Evolutionary conservation across 2,797 vertebrate genomes (phyloP).

Genomic region (Sebastes iracundus): DNA sequence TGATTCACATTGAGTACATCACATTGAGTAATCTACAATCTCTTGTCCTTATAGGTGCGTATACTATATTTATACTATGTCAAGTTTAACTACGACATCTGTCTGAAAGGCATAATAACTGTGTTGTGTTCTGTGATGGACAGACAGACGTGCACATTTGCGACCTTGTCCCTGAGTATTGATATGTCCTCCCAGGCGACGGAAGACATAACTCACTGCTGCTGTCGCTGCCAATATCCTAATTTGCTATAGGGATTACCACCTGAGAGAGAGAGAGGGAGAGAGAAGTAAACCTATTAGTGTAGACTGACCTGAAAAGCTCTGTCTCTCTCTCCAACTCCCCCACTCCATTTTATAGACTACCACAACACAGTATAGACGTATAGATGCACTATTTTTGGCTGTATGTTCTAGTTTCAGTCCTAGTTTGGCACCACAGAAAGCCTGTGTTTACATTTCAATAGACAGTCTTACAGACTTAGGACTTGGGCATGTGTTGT

Average conservation of each 20-base stretch:
- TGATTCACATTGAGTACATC: neutral
- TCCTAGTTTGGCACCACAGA: neutral
- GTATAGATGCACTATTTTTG: neutral
- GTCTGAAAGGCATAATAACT: neutral
- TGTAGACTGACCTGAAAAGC: constrained; percentile 65
- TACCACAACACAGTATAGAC: neutral
- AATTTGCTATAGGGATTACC: constrained; percentile 72
- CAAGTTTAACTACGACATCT: neutral
- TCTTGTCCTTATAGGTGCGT: neutral
- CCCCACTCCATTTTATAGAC: neutral
- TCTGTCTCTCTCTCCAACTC: constrained; percentile 15
- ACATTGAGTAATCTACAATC: neutral
- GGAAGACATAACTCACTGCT: constrained; percentile 54
- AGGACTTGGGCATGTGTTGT: neutral
- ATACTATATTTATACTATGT: neutral
- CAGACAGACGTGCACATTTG: neutral
- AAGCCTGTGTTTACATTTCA: constrained; percentile 21
- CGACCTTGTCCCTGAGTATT: constrained; percentile 33
- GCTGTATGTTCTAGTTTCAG: neutral
- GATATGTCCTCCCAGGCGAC: constrained; percentile 26
- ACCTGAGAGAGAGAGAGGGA: constrained; percentile 29
- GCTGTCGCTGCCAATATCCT: constrained; percentile 63
- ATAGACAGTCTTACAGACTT: constrained; percentile 5
- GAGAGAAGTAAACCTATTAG: constrained; percentile 59
- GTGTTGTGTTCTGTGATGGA: neutral